These are phyloP conservation scores for Pelecanoides urinatrix DNA, from an alignment of 2,113 vertebrate genomes.

Conservation along the genomic window DNA sequence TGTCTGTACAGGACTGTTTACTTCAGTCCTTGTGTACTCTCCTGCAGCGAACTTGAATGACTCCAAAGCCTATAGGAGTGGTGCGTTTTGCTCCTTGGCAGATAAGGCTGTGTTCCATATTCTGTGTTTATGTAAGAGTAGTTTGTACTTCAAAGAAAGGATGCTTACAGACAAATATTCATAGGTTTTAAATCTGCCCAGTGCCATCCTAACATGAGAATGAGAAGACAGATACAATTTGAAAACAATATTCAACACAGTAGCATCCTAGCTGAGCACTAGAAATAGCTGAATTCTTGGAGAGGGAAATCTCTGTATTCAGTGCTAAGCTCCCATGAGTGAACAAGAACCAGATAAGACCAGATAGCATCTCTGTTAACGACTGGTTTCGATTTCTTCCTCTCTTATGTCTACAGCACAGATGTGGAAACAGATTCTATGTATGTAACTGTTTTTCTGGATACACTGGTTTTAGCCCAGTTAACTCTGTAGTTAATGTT, in stretches of 20 bases:
- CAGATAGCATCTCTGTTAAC: background rate
- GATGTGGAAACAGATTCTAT: background rate
- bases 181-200: background rate
- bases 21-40: background rate
- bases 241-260: background rate
- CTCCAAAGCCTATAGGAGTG: background rate
- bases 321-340: background rate
- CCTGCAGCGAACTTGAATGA: background rate
- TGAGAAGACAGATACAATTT: background rate
- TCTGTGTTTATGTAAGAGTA: background rate
- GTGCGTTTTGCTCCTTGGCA: background rate
- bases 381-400: background rate
- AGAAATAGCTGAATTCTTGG: background rate
- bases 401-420: background rate
- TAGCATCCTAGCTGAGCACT: background rate
- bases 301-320: background rate
- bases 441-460: background rate
- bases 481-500: background rate
- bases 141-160: background rate
- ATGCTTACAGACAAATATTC: background rate
- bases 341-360: background rate
- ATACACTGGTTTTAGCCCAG: background rate
- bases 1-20: background rate
- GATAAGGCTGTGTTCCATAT: fast-evolving
- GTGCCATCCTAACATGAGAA: background rate